Evolutionary conservation across 2,888 invertebrate genomes (phyloP), one percentile per base, ranked within the genome.

Genomic region (Diaperis boleti): DNA sequence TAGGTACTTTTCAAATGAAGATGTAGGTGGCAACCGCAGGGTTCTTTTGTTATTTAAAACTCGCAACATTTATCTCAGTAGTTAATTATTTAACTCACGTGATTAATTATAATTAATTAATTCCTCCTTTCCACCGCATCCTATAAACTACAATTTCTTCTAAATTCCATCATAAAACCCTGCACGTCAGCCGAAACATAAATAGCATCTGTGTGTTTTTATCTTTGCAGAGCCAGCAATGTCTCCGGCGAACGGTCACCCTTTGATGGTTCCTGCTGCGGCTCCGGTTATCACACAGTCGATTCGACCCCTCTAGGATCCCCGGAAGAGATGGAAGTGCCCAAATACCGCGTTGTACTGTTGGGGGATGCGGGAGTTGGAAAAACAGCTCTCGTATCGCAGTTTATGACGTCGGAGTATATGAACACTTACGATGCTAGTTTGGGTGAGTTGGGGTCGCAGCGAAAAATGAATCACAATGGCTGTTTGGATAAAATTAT

Each of bases 401-500:
- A 96, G 78, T 95, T 96, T 79, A 95, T 95, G 93, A 95, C 96
- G 20, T 95, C 95, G 68, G 96, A 96, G 76, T 95, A 96, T 78
- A 94, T 95, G 90, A 95, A 95, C 82, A 95, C 95, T 0, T 96
- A 96, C 80, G 95, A 96, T 78, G 93, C 94, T 1, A 95, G 94
- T 76, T 83, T 94, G 77, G 94, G 94, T 94, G 83, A 89, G 87
- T 66, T 55, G 8, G 26, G 6, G 26, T 6, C n/a, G 6, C 26
- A 26, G n/a, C 26, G 6, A 26, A 2, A n/a, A 26, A 26, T 26
- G n/a, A 26, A 26, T 26, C 26, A 8, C 26, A 3, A 26, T 8
- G 26, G n/a, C n/a, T 26, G n/a, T 26, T 26, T 2, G 1, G 26
- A 26, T 26, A 26, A 3, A 26, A 26, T 26, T 8, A 26, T n/a